Base-by-base conservation (phyloP, 2,888 invertebrate genomes). In the Hydropsyche betteni region DNA sequence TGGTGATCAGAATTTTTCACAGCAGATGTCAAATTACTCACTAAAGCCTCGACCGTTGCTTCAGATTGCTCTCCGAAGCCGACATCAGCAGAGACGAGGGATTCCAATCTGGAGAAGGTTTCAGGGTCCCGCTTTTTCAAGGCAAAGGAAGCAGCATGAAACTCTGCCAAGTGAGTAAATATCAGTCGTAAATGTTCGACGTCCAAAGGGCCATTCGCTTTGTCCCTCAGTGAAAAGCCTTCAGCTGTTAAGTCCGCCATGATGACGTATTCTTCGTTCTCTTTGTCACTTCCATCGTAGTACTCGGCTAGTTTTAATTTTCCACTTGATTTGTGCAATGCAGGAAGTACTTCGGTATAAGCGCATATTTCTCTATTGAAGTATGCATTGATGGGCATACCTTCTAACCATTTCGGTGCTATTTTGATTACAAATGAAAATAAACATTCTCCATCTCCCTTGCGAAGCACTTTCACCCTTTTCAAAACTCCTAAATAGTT, bases 141-240 rank as follows among this genome's bases (percentile, higher is more conserved):
- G 7, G 24, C 72, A 33, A 79, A 79, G 12, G 79, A 76, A 24
- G 53, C 24, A 0, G 77, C 76, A 61, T 79, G 79, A n/a, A 76
- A 71, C 16, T 50, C 55, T 8, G 79, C 77, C 64, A 79, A 52
- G 4, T 51, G 73, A 16, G 74, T 61, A 4, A 77, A 34, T 16
- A 70, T 58, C 0, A 75, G 8, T 53, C 33, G 16, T 2, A 74
- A 6, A 33, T 76, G 76, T 6, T 76, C 69, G 4, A 51, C 58
- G 55, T 77, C 75, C 34, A 77, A 44, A 7, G 76, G 36, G 4
- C n/a, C 44, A 24, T 50, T 50, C 34, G 24, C 64, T 36, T 58
- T 77, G 16, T 76, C 64, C 0, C 6, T 14, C 71, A 75, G 68
- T n/a, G 38, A 16, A 52, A 73, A 79, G 8, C 75, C 75, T 1